Percentiles rank a stretch among this genome's conserved stretches.
phyloP scores from a whole-genome alignment of 2,888 invertebrate genomes.

The Mesochorus sp. region DNA sequence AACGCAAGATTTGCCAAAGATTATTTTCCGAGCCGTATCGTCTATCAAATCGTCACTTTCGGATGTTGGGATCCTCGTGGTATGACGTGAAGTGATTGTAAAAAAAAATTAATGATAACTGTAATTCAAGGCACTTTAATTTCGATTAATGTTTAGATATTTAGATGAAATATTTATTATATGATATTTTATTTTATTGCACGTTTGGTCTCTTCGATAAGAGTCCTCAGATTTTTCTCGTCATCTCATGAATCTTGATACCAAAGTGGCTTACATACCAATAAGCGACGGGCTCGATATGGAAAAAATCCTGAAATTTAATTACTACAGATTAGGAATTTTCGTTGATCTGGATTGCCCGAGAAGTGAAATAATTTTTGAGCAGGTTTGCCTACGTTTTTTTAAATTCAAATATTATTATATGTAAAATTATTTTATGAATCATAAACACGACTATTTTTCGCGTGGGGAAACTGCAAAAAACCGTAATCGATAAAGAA shows the following conservation, averaged over 20 bases:
- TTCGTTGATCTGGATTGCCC: slow-evolving; percentile 72
- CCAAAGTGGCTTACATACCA: slow-evolving; percentile 58
- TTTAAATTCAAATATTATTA: too few species aligned
- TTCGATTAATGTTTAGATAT: too few species aligned
- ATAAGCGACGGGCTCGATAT: slow-evolving; percentile 64
- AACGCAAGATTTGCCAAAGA: slow-evolving; percentile 52
- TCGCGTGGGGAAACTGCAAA: too few species aligned
- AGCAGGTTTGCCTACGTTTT: slow-evolving; percentile 68
- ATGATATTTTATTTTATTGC: not conserved
- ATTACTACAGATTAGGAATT: slow-evolving; percentile 71
- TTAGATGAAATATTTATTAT: not conserved
- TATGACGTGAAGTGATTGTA: slow-evolving; percentile 27
- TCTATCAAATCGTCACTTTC: slow-evolving; percentile 65
- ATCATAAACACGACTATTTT: too few species aligned
- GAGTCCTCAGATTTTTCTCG: slow-evolving; percentile 63
- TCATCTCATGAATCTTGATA: slow-evolving; percentile 44
- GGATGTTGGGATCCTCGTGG: slow-evolving; percentile 66
- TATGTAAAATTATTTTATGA: too few species aligned
- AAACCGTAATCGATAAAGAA: too few species aligned
- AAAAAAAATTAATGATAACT: not conserved
- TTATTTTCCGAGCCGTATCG: slow-evolving; percentile 62
- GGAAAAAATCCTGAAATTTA: slow-evolving; percentile 65
- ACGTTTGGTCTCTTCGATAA: slow-evolving; percentile 13
- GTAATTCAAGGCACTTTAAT: not conserved
- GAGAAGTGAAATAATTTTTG: slow-evolving; percentile 65